Evolutionary conservation across 2,888 invertebrate species (phyloP).

Genomic region (Dexiosoma caninum): DNA sequence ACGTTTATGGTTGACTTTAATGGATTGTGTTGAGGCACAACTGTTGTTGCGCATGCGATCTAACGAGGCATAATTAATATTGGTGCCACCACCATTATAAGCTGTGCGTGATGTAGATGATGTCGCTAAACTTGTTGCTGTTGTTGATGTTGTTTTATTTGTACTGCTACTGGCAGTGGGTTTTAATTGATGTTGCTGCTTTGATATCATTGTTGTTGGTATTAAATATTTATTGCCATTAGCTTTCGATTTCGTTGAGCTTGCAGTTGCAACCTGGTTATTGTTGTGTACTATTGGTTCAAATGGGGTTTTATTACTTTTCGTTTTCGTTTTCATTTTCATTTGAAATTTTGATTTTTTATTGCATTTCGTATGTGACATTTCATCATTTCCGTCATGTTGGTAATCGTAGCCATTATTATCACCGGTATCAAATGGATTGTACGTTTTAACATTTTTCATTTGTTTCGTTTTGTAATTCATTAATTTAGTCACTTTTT

Average conservation of each 20-base stretch:
- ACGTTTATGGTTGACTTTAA: conserved; percentile 55
- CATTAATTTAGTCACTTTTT: conserved; percentile 71
- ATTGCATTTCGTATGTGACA: conserved; percentile 44
- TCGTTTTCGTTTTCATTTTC: conserved; percentile 29
- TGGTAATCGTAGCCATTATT: conserved; percentile 20
- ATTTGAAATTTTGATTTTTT: conserved; percentile 37
- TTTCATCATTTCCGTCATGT: conserved; percentile 58
- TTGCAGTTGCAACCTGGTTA: conserved; percentile 54
- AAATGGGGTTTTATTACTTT: conserved; percentile 26
- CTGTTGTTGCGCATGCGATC: conserved; percentile 69
- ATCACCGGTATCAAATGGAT: conserved; percentile 66
- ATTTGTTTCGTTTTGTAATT: conserved; percentile 67
- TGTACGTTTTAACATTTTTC: conserved; percentile 65
- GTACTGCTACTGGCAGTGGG: conserved; percentile 6
- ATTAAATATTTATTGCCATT: conserved; percentile 30
- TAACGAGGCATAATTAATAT: conserved; percentile 73
- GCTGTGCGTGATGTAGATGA: conserved; percentile 40
- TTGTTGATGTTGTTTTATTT: too few species aligned
- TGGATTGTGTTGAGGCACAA: conserved; percentile 58
- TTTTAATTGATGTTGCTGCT: conserved; percentile 41
- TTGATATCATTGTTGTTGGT: conserved; percentile 24
- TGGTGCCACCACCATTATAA: conserved; percentile 60
- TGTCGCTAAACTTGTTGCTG: background rate
- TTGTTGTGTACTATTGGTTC: conserved; percentile 70
- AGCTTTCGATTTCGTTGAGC: conserved; percentile 58